Evolutionary conservation across 2,888 invertebrate genomes (phyloP).

Genomic region (Drosophila phalerata): DNA sequence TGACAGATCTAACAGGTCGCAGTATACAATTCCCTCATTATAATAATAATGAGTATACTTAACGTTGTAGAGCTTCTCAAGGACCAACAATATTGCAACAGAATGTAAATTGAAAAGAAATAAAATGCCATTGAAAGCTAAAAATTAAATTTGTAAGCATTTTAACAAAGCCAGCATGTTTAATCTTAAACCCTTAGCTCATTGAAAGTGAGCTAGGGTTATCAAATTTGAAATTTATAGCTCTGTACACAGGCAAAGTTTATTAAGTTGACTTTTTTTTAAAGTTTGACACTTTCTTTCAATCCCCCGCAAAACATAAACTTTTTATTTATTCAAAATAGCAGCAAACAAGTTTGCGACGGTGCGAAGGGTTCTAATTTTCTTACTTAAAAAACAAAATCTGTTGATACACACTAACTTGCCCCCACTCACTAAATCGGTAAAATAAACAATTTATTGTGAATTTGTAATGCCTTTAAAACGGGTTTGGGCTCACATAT

Average conservation of each 20-base stretch:
- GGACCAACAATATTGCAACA: slow-evolving; percentile 24
- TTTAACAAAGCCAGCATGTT: slow-evolving; percentile 15
- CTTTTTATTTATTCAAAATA: neutral
- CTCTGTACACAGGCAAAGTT: neutral
- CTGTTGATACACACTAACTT: neutral
- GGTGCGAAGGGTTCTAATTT: neutral
- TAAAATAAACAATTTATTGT: neutral
- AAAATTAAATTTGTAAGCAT: slow-evolving; percentile 20
- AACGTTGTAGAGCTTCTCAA: slow-evolving; percentile 20
- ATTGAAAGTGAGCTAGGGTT: neutral
- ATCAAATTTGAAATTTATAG: slow-evolving; percentile 1
- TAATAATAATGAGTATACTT: slow-evolving; percentile 26
- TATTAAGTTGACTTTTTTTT: neutral
- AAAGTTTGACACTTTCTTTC: neutral
- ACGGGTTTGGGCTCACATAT: too few species aligned
- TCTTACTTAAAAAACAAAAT: neutral
- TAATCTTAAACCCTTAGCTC: slow-evolving; percentile 6
- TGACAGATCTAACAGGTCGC: slow-evolving; percentile 20
- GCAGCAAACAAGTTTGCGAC: neutral
- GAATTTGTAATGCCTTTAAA: neutral
- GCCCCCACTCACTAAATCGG: neutral
- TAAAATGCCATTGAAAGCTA: slow-evolving; percentile 17
- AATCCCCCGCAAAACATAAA: neutral
- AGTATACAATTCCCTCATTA: slow-evolving; percentile 27
- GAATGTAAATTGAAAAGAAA: slow-evolving; percentile 24